These are phyloP conservation scores for Trachurus trachurus DNA, from an alignment of 2,797 vertebrate species.

Conservation along the genomic window DNA sequence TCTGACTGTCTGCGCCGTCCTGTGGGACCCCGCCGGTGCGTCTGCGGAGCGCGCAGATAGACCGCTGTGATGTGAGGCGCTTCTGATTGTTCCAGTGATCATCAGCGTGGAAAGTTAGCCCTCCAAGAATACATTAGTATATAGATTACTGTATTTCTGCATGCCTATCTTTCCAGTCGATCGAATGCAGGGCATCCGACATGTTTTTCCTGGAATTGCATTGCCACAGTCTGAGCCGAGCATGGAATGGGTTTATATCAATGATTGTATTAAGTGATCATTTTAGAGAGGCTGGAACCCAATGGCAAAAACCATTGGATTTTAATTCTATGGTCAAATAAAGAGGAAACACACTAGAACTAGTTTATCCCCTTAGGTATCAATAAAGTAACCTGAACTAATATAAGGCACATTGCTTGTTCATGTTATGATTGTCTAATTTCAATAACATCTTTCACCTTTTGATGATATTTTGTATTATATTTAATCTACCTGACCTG, in stretches of 20 bases:
- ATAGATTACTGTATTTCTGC: constrained; percentile 1
- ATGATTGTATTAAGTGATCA: background rate
- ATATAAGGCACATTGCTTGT: background rate
- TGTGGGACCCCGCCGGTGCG: constrained; percentile 8
- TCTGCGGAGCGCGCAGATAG: constrained; percentile 39
- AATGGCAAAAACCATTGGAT: background rate
- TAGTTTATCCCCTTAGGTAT: no score
- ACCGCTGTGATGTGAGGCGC: background rate
- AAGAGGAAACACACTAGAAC: background rate
- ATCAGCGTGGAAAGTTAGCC: constrained; percentile 4
- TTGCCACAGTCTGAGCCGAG: background rate
- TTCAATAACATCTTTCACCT: no score
- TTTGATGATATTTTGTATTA: background rate
- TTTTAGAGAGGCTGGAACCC: background rate
- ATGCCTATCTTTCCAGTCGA: constrained; percentile 12
- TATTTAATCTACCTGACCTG: no score
- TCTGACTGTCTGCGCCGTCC: constrained; percentile 42
- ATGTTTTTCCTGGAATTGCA: background rate
- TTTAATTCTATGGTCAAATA: background rate
- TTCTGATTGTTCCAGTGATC: constrained; percentile 9
- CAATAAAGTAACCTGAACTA: no score
- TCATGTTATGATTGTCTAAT: no score
- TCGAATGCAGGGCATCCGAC: background rate
- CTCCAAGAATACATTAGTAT: constrained; percentile 14
- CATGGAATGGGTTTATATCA: background rate